Evolutionary conservation across 2,797 vertebrate genomes (phyloP), one percentile per base, ranked within the genome.

Genomic region (Urocyon cinereoargenteus): DNA sequence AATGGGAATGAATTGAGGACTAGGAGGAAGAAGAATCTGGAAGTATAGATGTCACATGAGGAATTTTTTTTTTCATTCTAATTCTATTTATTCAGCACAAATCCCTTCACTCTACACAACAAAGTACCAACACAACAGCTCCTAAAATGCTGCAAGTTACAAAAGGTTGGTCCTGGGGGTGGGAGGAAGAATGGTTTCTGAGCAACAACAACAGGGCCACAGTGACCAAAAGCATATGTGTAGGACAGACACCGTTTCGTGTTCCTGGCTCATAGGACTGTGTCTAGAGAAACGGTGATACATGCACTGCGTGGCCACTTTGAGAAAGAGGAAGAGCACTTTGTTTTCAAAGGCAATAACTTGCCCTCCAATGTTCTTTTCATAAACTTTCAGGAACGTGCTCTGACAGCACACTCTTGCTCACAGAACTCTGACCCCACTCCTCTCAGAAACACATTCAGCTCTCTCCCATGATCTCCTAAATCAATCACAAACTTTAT

Each of bases 31-130:
- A 83, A 49, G 12, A 55, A 73, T 11, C 34, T 66, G 16, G 7
- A 61, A 26, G 19, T 28, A 15, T 11, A 31, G 10, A 19, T 21
- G 2, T 19, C 15, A 28, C 15, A n/a, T 34, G 59, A 73, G 19
- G 9, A 62, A 31, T 3, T 21, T 61, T 45, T 45, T 36, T 45
- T 45, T 45, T 45, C 40, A 45, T 45, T 96, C 45, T 78, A 98
- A 96, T 95, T 87, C 96, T 94, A 90, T 99, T 99, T 99, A 99
- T 99, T 99, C 91, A 88, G 72, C 15, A 97, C 96, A 92, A 92
- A 72, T 97, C 26, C 77, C 81, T 87, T 93, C 8, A 22, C 89
- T 97, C 97, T 98, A 98, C 98, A 97, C 97, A 97, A 98, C 94
- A 51, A 93, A 96, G 97, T 98, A 98, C 98, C 98, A 98, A 98